These are phyloP conservation scores for Halichoerus grypus DNA, from an alignment of 2,113 vertebrate species.

Conservation along the genomic window DNA sequence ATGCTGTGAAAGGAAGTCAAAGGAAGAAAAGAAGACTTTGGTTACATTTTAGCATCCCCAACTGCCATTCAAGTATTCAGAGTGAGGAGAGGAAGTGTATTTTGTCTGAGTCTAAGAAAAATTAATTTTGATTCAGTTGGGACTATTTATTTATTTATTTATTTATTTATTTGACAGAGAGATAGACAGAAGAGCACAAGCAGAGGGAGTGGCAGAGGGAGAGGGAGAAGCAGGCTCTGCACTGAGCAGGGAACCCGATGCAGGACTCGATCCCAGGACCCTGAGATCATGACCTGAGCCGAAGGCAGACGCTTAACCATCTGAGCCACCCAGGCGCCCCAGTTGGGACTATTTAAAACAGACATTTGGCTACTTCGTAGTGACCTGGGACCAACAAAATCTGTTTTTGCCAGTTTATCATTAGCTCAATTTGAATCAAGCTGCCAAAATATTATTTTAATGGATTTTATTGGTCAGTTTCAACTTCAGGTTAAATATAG, in stretches of 20 bases:
- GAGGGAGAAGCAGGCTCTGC: too few relatives aligned
- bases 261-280: too few relatives aligned
- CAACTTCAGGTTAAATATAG: neutral
- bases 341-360: constrained; percentile 26
- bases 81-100: neutral
- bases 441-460: constrained; percentile 12
- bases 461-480: constrained; percentile 20
- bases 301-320: too few relatives aligned
- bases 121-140: constrained; percentile 50
- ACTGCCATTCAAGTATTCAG: neutral
- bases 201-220: too few relatives aligned
- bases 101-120: constrained; percentile 50
- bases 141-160: neutral
- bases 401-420: constrained; percentile 38
- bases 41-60: neutral
- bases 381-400: constrained; percentile 10
- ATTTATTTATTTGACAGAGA: too few relatives aligned
- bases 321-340: too few relatives aligned
- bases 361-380: neutral
- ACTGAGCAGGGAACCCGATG: too few relatives aligned
- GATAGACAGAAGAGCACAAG: too few relatives aligned
- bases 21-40: neutral
- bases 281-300: too few relatives aligned
- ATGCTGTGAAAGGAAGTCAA: neutral
- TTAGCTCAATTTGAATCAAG: constrained; percentile 23